Evolutionary conservation across 1,140 invertebrate genomes (phyloP), one percentile per base, ranked within the genome.

Genomic region (Globodera ellingtonae): DNA sequence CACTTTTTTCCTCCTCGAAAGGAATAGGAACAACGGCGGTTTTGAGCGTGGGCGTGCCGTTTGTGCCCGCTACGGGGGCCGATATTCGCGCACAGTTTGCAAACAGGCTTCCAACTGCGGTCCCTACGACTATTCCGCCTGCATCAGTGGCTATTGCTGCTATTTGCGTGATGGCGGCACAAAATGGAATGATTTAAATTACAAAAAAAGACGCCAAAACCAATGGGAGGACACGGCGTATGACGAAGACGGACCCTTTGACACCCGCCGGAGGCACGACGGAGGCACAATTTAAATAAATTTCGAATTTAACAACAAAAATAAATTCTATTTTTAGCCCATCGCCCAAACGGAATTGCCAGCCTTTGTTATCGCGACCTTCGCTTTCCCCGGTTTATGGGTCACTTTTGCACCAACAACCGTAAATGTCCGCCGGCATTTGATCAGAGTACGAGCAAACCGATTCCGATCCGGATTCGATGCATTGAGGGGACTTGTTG

Each of bases 31-130:
- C 13, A 59, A 18, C 15, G 56, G 18, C 56, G 56, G 18, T 15
- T 59, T 59, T 59, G 56, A 59, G 56, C 56, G 56, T 59, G 56
- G 56, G 13, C 56, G 56, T 59, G 8, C 56, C 56, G 56, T 59
- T 59, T 59, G 56, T 18, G 10, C 15, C 15, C 56, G 56, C 0
- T 59, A 59, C 56, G 56, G 56, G 10, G 67, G 21, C 67, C 67
- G 18, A 47, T 70, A 70, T 18, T 44, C 67, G 67, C 67, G 67
- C 67, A 35, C 24, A 0, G 24, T 24, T 13, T 70, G 67, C 67
- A 35, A 70, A 35, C 18, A 18, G 67, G 67, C 67, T 6, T 35
- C 67, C 67, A 70, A 70, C 67, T 70, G 67, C 21, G 67, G 67
- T 35, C 67, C 67, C 24, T 13, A 35, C 24, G 67, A 70, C 5